Evolutionary conservation across 1,140 invertebrate genomes (phyloP).

Genomic region (Pseudomyrmex concolor): DNA sequence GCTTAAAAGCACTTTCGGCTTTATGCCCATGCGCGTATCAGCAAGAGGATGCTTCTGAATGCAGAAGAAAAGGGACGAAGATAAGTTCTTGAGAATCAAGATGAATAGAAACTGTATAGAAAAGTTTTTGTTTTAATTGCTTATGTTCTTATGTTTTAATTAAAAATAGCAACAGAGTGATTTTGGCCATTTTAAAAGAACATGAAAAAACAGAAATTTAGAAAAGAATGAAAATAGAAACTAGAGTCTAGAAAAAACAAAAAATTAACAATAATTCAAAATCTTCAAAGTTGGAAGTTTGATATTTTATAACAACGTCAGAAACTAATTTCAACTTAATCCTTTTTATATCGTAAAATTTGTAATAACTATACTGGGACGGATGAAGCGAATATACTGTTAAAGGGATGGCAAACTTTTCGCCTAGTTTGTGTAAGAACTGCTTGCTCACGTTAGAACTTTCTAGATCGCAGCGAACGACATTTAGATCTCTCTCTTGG

Average conservation of each 20-base stretch:
- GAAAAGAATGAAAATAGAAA: background rate
- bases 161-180: no score
- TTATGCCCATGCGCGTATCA: conserved; percentile 53
- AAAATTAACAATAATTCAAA: conserved; percentile 1
- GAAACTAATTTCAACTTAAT: conserved; percentile 59
- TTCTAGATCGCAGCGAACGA: conserved; percentile 63
- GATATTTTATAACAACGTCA: background rate
- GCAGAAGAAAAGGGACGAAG: background rate
- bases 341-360: conserved; percentile 64
- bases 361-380: conserved; percentile 38
- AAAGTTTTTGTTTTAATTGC: conserved; percentile 2
- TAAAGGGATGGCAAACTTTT: conserved; percentile 58
- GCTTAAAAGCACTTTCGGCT: conserved; percentile 67
- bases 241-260: background rate
- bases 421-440: conserved; percentile 21
- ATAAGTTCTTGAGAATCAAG: conserved; percentile 3
- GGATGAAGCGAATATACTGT: conserved; percentile 20
- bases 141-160: no score
- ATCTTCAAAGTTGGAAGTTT: conserved; percentile 18
- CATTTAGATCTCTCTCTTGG: conserved; percentile 65
- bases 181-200: background rate
- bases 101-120: background rate
- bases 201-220: background rate
- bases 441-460: conserved; percentile 49
- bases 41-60: conserved; percentile 34